Conservation (phyloP, 2,113 vertebrate species). For the Oreochromis tanganicae region DNA sequence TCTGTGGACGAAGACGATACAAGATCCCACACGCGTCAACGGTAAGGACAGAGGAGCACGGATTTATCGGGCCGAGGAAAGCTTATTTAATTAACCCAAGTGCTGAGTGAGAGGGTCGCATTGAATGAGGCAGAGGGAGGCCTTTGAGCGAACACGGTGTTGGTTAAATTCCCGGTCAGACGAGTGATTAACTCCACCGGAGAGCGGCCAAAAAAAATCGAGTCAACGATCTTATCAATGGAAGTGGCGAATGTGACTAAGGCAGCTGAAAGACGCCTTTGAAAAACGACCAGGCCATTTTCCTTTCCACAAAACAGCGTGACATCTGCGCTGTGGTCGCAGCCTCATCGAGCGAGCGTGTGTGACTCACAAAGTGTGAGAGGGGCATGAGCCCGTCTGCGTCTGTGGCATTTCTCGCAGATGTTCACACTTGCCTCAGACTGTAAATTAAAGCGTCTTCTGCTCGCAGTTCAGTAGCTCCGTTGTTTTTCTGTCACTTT, state of each 20-base stretch:
- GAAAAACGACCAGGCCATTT: slow-evolving; percentile 5
- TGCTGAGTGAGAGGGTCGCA: background rate
- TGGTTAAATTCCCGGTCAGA: slow-evolving; percentile 31
- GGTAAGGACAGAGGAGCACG: background rate
- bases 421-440: slow-evolving; percentile 18
- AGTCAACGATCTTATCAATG: slow-evolving; percentile 47
- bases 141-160: background rate
- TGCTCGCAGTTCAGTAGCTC: background rate
- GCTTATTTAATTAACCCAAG: slow-evolving; percentile 5
- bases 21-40: background rate
- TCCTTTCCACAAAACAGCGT: slow-evolving; percentile 7
- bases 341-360: background rate
- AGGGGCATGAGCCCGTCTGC: background rate
- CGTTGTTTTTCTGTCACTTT: background rate
- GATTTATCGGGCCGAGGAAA: background rate
- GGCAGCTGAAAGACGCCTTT: background rate
- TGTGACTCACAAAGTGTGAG: background rate
- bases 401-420: background rate
- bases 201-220: background rate
- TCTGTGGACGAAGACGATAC: slow-evolving; percentile 24
- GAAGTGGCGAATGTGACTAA: slow-evolving; percentile 21
- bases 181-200: slow-evolving; percentile 20
- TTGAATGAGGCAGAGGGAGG: background rate
- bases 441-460: background rate
- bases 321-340: slow-evolving; percentile 37